Evolutionary conservation across 2,113 vertebrate species (phyloP).

Genomic region (Lepus timidus): DNA sequence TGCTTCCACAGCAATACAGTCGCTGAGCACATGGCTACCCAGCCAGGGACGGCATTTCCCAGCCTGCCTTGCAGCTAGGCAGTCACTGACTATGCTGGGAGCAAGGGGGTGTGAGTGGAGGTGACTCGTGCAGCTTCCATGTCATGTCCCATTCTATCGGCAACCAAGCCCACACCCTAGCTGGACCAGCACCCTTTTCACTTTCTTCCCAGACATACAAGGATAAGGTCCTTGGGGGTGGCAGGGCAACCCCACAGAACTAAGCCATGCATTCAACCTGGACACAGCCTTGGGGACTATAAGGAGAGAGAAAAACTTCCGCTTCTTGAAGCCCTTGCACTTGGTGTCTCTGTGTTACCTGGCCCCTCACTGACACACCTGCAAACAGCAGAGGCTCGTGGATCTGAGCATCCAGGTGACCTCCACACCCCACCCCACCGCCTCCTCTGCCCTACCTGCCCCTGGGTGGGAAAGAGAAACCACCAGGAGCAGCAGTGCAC

Average conservation of each 20-base stretch:
- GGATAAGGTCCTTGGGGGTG: neutral
- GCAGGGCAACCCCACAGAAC: neutral
- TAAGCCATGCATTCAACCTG: neutral
- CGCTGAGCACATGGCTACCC: neutral
- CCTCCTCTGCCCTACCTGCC: neutral
- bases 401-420: neutral
- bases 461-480: neutral
- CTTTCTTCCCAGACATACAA: neutral
- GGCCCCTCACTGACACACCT: neutral
- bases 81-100: neutral
- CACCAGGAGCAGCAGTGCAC: accelerated
- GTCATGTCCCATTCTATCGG: neutral
- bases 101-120: neutral
- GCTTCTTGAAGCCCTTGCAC: neutral
- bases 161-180: neutral
- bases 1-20: neutral
- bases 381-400: neutral
- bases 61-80: neutral
- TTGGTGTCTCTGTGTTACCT: neutral
- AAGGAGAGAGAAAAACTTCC: neutral
- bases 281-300: neutral
- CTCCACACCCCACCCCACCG: neutral
- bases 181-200: neutral
- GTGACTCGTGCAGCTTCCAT: neutral
- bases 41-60: neutral